Evolutionary conservation across 2,888 invertebrate species (phyloP).

Genomic region (Capitulum mitella): DNA sequence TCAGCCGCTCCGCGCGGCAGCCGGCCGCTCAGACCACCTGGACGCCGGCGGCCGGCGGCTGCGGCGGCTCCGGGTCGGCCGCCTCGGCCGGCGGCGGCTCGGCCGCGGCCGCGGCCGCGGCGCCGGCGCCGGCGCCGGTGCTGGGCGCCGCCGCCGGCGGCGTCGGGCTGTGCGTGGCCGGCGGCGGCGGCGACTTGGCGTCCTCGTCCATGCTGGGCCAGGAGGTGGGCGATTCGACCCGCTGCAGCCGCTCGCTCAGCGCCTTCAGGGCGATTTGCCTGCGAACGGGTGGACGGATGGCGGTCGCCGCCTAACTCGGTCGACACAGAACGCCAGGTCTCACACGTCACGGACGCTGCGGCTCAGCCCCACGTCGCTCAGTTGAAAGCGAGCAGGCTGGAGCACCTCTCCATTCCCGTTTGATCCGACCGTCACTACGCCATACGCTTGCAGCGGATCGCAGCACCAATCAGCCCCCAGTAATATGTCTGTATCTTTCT

Average conservation of each 20-base stretch:
- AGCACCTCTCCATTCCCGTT: no score
- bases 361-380: no score
- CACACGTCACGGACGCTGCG: no score
- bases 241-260: constrained; percentile 69
- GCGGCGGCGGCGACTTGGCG: constrained; percentile 8
- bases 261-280: constrained; percentile 94
- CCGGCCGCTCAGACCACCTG: constrained; percentile 12
- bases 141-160: neutral
- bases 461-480: no score
- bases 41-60: neutral
- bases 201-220: constrained; percentile 36
- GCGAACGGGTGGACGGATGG: no score
- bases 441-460: no score
- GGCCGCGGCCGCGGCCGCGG: neutral
- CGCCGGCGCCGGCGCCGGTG: neutral
- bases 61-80: neutral
- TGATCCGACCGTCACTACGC: no score
- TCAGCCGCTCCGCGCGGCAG: no score
- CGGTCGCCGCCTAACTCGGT: no score
- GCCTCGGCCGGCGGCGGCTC: neutral
- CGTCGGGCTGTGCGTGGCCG: neutral
- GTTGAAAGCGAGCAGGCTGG: neutral
- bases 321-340: constrained; percentile 25
- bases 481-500: no score
- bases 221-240: constrained; percentile 36